A percentile compares a stretch with the other conserved stretches of the same genome.
Evolutionary conservation across 92 coral and sea anemone species (phyloP).

Genomic region (Hydrozoanthus gracilis): DNA sequence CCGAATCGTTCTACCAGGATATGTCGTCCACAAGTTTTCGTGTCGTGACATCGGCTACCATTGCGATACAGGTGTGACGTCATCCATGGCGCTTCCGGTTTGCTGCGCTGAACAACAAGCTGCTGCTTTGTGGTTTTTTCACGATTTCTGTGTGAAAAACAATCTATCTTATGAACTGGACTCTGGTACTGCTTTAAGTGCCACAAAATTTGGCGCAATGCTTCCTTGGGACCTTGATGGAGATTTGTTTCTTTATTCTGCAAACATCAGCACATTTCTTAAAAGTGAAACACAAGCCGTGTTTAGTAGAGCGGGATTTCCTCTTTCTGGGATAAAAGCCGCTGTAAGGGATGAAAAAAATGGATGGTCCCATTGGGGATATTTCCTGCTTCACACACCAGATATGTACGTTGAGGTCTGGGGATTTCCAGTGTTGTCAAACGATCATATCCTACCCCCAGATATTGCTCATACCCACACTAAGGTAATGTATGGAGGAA

Average conservation of each 20-base stretch:
- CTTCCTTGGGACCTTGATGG: slow-evolving; percentile 57
- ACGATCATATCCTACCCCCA: slow-evolving; percentile 26
- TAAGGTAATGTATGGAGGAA: slow-evolving; percentile 25
- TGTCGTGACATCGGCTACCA: slow-evolving; percentile 56
- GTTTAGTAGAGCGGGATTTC: slow-evolving; percentile 37
- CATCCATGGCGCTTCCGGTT: slow-evolving; percentile 49
- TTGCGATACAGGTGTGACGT: slow-evolving; percentile 40
- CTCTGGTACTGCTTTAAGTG: slow-evolving; percentile 45
- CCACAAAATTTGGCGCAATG: slow-evolving; percentile 43
- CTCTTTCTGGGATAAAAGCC: slow-evolving; percentile 4
- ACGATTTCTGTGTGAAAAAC: slow-evolving; percentile 43
- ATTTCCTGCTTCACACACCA: slow-evolving; percentile 37
- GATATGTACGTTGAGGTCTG: slow-evolving; percentile 49
- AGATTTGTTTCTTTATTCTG: slow-evolving; percentile 23
- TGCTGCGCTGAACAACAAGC: slow-evolving; percentile 58
- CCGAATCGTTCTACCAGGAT: slow-evolving; percentile 37
- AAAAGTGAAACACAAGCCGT: not conserved
- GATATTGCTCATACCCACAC: slow-evolving; percentile 38
- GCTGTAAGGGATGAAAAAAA: slow-evolving; percentile 17
- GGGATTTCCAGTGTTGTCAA: slow-evolving; percentile 41
- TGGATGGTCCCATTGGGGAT: slow-evolving; percentile 14
- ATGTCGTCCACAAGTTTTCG: slow-evolving; percentile 41
- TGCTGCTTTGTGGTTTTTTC: slow-evolving; percentile 42
- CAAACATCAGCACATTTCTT: slow-evolving; percentile 25
- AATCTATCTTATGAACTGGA: slow-evolving; percentile 45